A percentile compares a stretch with the other conserved stretches of the same genome.
phyloP scores from a whole-genome alignment of 2,113 vertebrate species.

The Chaetodon trifascialis region DNA sequence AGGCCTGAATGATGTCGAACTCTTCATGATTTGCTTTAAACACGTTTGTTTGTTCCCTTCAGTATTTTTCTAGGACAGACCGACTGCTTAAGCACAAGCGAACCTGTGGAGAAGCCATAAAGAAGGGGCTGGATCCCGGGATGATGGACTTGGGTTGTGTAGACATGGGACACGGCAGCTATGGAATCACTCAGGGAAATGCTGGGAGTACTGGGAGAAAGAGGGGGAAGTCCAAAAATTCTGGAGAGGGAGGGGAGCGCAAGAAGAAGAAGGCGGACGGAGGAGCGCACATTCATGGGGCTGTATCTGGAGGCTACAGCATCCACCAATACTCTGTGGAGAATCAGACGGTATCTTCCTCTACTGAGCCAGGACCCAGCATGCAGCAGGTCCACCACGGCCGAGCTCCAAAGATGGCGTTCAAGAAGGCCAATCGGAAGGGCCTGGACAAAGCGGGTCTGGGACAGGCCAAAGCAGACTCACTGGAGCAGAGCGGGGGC shows the following conservation, averaged over 20 bases:
- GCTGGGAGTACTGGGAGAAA: conserved; percentile 88
- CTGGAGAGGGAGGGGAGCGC: conserved; percentile 88
- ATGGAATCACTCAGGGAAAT: conserved; percentile 94
- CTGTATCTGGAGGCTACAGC: conserved; percentile 80
- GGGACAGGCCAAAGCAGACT: conserved; percentile 85
- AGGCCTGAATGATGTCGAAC: neutral
- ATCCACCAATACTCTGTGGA: conserved; percentile 91
- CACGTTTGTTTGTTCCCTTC: conserved; percentile 20
- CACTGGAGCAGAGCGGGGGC: conserved; percentile 82
- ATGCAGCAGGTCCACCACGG: conserved; percentile 89
- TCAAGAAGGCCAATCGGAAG: conserved; percentile 94
- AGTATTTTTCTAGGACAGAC: conserved; percentile 99
- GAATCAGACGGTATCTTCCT: conserved; percentile 89
- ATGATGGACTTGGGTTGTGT: conserved; percentile 87
- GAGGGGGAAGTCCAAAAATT: conserved; percentile 91
- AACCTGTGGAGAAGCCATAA: conserved; percentile 95
- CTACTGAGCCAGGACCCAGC: conserved; percentile 87
- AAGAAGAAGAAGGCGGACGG: conserved; percentile 88
- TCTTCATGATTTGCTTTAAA: neutral
- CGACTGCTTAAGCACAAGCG: conserved; percentile 99
- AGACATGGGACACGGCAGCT: conserved; percentile 89
- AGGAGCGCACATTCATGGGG: conserved; percentile 73
- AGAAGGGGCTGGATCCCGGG: conserved; percentile 90
- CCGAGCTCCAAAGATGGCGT: conserved; percentile 92
- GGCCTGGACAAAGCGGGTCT: conserved; percentile 87